These are phyloP conservation scores for Drosophila nebulosa DNA, from an alignment of 1,140 invertebrate genomes.

Conservation along the genomic window DNA sequence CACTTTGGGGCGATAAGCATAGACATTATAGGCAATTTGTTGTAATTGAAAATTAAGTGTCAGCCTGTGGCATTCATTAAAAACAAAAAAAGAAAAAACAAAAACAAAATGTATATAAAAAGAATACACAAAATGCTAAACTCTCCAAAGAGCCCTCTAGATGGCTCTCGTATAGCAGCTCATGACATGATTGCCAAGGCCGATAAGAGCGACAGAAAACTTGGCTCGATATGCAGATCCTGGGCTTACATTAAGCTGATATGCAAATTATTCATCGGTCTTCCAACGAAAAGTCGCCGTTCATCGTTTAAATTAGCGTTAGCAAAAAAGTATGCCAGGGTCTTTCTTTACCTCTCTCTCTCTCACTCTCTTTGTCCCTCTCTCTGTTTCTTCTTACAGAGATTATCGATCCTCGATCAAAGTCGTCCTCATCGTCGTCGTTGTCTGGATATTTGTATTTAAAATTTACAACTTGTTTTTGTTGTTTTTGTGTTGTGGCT, in stretches of 20 bases:
- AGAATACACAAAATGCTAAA: neutral
- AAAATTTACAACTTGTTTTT: conserved; percentile 73
- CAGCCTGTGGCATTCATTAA: conserved; percentile 73
- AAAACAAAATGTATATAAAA: neutral
- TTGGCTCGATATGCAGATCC: conserved; percentile 36
- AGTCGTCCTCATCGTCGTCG: neutral
- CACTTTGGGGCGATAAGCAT: conserved; percentile 68
- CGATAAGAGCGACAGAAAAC: conserved; percentile 48
- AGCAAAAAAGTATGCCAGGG: conserved; percentile 67
- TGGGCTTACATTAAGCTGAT: conserved; percentile 73
- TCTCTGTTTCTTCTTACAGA: conserved; percentile 1
- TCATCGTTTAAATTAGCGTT: conserved; percentile 69
- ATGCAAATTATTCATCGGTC: conserved; percentile 70
- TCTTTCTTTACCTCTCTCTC: neutral
- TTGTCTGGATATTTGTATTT: conserved; percentile 62
- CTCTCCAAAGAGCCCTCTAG: conserved; percentile 40
- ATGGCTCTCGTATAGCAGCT: conserved; percentile 12
- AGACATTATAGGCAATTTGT: conserved; percentile 79
- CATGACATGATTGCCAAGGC: conserved; percentile 60
- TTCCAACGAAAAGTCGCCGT: conserved; percentile 48
- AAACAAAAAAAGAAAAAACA: conserved; percentile 24
- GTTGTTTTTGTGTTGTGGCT: neutral
- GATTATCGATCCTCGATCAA: conserved; percentile 61
- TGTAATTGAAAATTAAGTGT: conserved; percentile 80
- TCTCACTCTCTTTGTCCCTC: neutral